Percentiles rank a stretch among this genome's conserved stretches.
These are phyloP conservation scores for Neotragus moschatus DNA, from an alignment of 2,113 vertebrate species.

Conservation along the genomic window DNA sequence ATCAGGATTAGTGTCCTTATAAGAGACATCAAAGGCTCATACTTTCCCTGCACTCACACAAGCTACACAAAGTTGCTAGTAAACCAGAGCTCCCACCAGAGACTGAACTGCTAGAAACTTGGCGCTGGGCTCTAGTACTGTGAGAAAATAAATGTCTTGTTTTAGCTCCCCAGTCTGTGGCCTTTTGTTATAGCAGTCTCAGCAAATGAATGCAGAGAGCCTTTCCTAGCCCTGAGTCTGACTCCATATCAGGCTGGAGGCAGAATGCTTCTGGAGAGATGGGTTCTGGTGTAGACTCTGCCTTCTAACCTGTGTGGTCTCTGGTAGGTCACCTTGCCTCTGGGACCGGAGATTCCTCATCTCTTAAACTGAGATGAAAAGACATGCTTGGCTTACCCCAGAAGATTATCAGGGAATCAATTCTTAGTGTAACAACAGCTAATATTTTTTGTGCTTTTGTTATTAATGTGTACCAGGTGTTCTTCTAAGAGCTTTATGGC, in stretches of 20 bases:
- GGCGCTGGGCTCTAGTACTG: neutral
- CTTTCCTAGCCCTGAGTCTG: neutral
- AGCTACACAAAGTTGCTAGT: neutral
- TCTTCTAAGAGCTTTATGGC: neutral
- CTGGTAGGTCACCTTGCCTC: neutral
- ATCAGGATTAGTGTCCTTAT: neutral
- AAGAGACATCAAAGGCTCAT: neutral
- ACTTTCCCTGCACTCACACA: neutral
- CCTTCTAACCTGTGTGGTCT: neutral
- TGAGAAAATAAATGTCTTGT: neutral
- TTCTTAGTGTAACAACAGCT: neutral
- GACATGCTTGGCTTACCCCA: neutral
- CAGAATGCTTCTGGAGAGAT: neutral
- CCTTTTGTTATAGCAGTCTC: neutral
- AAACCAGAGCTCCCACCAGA: neutral
- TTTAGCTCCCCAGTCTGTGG: neutral
- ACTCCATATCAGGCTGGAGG: neutral
- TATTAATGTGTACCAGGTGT: neutral
- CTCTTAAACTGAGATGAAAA: neutral
- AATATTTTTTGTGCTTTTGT: neutral
- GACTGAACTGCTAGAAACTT: neutral
- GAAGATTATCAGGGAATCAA: neutral
- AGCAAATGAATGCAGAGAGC: neutral
- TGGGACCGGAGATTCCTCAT: neutral
- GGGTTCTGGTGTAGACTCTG: neutral